Conservation (phyloP, 2,888 invertebrate species). For the Tetranychus piercei region DNA sequence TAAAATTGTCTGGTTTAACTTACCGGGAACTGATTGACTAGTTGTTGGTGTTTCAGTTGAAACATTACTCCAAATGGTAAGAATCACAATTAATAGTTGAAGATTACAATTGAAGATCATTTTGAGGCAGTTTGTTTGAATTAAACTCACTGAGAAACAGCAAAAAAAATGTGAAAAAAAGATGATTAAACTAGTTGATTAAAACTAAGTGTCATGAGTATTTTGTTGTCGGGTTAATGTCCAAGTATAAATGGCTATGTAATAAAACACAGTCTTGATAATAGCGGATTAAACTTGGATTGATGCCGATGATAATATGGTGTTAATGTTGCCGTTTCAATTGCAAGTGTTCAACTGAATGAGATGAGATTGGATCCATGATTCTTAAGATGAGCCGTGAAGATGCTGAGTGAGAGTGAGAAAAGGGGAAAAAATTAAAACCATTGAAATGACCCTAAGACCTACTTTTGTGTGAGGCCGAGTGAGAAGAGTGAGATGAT, state of each 20-base stretch:
- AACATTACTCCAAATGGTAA: not conserved
- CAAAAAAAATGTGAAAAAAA: too few species aligned
- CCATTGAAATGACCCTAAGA: not conserved
- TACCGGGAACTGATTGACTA: not conserved
- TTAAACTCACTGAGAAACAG: too few species aligned
- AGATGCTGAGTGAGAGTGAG: not conserved
- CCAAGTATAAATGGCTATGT: too few species aligned
- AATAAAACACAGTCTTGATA: too few species aligned
- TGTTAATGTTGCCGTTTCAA: not conserved
- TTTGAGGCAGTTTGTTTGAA: not conserved
- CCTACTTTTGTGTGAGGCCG: not conserved
- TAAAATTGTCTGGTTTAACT: not conserved
- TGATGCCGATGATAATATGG: too few species aligned
- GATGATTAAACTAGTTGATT: too few species aligned
- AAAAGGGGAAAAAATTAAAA: not conserved
- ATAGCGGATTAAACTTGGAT: too few species aligned
- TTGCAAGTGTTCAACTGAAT: not conserved
- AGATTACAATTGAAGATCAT: not conserved
- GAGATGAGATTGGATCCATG: not conserved
- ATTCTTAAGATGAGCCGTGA: not conserved
- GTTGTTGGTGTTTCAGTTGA: slow-evolving; percentile 2
- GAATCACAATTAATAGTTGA: not conserved
- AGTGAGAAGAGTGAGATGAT: not conserved
- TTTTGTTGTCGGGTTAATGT: too few species aligned
- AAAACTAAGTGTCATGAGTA: too few species aligned